Base-by-base conservation (phyloP, 2,113 vertebrate genomes). In the Anser cygnoides region DNA sequence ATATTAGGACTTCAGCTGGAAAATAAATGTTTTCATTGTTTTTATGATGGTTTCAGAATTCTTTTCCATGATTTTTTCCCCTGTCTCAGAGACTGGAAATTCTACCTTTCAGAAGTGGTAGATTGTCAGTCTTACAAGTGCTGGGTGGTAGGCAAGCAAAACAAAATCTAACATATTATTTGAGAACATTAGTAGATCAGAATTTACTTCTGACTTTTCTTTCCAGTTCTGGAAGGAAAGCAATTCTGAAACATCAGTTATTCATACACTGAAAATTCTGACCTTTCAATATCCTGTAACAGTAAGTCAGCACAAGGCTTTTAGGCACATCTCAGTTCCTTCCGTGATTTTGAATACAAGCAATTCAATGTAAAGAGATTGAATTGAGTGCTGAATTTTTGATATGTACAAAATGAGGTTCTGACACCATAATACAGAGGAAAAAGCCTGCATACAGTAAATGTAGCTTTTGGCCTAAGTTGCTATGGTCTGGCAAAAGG, bases 171-270 rank as follows among this genome's bases (percentile, higher is more conserved):
- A 52, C 6, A 7, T 22, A 41, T 4, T 63, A 55, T 35, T 78
- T 76, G 46, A 72, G 25, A 21, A 68, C 57, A 18, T 28, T 4
- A 50, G 22, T 21, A 74, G 26, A 63, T 87, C 52, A 81, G 31
- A 90, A 77, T 19, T 68, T 61, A 68, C 4, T 59, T 37, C 15
- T 43, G 9, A 39, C 10, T 75, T 41, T 12, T 83, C 31, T 70
- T 93, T 76, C n/a, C 54, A 55, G 7, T 37, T 91, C 44, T 77
- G 52, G 35, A 94, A 62, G 33, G 91, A 95, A 73, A 39, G 3
- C 49, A 78, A 6, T 6, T 43, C 1, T 41, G 43, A 87, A 90
- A 58, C 28, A 90, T 67, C 29, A 67, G 44, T 74, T 77, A 84
- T 20, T 90, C 57, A 84, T n/a, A 74, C 9, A 35, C 31, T 43